Conservation (phyloP, 35 echinoderm and acorn worm species). For the Apostichopus japonicus region DNA sequence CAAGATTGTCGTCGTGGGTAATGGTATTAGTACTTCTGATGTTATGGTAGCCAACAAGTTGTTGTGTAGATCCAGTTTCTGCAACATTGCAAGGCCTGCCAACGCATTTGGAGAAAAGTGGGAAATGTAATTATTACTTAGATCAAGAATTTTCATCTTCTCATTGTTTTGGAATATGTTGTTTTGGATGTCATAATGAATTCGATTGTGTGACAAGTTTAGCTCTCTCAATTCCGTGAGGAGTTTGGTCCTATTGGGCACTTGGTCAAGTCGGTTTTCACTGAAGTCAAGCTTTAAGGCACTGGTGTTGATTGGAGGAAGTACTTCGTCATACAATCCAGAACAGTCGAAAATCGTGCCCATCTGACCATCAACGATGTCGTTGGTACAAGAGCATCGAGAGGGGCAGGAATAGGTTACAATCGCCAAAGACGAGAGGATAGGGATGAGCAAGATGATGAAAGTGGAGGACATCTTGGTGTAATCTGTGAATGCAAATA, state of each 20-base stretch:
- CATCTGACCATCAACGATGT: neutral
- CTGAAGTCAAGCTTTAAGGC: neutral
- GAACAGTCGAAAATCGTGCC: neutral
- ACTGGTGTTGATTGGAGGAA: neutral
- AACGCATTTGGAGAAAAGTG: neutral
- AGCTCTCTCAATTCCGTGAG: slow-evolving; percentile 2
- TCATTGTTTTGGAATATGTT: slow-evolving; percentile 14
- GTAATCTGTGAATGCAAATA: neutral
- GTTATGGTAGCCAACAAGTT: neutral
- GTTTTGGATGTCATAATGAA: neutral
- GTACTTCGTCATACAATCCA: neutral
- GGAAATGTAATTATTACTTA: slow-evolving; percentile 11
- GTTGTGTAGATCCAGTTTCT: slow-evolving; percentile 30
- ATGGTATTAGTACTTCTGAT: neutral
- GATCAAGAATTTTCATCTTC: slow-evolving; percentile 9
- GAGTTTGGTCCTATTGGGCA: neutral
- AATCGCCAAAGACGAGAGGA: neutral
- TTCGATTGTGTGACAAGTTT: slow-evolving; percentile 18
- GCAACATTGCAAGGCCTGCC: neutral
- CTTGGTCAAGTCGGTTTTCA: slow-evolving; percentile 14
- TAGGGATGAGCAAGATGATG: neutral
- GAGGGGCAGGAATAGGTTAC: neutral
- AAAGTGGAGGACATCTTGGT: neutral
- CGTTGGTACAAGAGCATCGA: neutral
- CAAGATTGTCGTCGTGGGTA: neutral